Percentiles rank a stretch among this genome's conserved stretches.
Conservation (phyloP, 2,113 vertebrate genomes). For the Oreamnos americanus region DNA sequence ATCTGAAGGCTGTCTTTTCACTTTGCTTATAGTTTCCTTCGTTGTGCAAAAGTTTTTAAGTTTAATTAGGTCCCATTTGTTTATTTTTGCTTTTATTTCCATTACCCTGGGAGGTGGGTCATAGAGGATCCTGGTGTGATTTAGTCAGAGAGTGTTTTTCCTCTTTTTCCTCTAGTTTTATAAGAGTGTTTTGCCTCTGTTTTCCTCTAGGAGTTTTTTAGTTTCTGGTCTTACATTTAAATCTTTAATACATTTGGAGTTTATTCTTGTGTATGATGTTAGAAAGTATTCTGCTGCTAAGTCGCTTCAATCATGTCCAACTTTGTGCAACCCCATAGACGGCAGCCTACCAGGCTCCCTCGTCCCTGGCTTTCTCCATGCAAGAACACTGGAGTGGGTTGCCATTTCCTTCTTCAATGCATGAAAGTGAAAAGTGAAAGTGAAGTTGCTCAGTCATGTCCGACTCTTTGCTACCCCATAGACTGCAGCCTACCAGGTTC, state of each 20-base stretch:
- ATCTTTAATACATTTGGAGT: background rate
- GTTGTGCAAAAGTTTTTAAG: background rate
- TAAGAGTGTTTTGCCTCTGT: background rate
- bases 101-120: background rate
- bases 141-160: background rate
- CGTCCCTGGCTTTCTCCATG: too few relatives aligned
- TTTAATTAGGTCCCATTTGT: background rate
- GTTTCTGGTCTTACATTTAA: background rate
- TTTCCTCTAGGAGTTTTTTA: background rate
- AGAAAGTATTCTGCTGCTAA: too few relatives aligned
- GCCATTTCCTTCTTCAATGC: too few relatives aligned
- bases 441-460: too few relatives aligned
- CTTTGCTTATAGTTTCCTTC: background rate
- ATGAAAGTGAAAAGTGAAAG: too few relatives aligned
- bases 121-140: background rate
- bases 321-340: too few relatives aligned
- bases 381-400: too few relatives aligned
- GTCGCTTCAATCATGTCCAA: too few relatives aligned
- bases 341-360: too few relatives aligned
- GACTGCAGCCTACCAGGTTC: too few relatives aligned
- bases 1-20: background rate
- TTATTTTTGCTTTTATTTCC: background rate
- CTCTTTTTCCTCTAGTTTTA: background rate
- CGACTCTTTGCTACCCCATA: rapidly evolving
- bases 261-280: background rate